These are phyloP conservation scores for Cyprinus carpio DNA, from an alignment of 2,113 vertebrate species.

Conservation along the genomic window DNA sequence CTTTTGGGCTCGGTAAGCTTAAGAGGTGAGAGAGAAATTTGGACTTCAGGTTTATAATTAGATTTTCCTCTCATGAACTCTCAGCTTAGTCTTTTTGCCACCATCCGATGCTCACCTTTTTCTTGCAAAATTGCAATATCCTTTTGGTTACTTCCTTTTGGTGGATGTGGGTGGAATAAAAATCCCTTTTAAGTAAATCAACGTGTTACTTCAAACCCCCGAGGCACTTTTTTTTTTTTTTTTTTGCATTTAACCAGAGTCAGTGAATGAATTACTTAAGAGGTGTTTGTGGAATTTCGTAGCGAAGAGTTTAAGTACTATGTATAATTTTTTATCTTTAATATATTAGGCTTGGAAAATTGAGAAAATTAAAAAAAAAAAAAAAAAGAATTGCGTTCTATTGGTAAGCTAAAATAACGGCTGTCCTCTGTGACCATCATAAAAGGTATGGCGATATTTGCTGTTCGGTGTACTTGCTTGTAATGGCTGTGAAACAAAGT, in stretches of 20 bases:
- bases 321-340: no score
- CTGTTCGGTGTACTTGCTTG: no score
- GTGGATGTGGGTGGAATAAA: background rate
- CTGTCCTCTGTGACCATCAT: no score
- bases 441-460: no score
- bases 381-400: no score
- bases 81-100: background rate
- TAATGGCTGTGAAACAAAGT: background rate
- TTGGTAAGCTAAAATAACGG: no score
- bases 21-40: slow-evolving; percentile 36
- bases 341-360: no score
- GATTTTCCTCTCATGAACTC: slow-evolving; percentile 28
- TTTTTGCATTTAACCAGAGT: background rate
- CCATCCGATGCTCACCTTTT: background rate
- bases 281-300: background rate
- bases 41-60: slow-evolving; percentile 32
- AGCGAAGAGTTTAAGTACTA: background rate
- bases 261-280: background rate
- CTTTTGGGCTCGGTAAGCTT: slow-evolving; percentile 12
- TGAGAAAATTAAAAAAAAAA: no score
- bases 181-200: slow-evolving; percentile 1
- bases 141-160: background rate
- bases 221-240: background rate
- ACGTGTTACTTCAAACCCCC: background rate
- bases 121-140: background rate